Base-by-base conservation (phyloP, 1,140 invertebrate species). In the Andrena cerasifolii region DNA sequence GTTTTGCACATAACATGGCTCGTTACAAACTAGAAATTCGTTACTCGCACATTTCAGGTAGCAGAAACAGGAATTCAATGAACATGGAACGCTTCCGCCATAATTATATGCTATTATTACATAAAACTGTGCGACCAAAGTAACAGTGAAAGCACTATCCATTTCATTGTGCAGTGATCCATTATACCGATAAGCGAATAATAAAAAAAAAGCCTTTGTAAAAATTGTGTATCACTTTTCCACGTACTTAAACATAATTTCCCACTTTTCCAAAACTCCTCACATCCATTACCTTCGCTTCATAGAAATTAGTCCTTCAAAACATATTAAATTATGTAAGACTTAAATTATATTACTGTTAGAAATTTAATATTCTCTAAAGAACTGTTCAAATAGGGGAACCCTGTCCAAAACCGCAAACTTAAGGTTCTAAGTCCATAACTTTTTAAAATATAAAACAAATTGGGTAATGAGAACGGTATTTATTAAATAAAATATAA, bases 81-180 rank as follows among this genome's bases (percentile, higher is more conserved):
- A 61, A n/a, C 21, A 24, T n/a, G 8, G 3, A 62, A 49, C 43
- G 28, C 56, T 72, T 72, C 56, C 70, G 28, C 28, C 21, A 18
- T 61, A 72, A 72, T 72, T 72, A 49, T 16, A 62, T n/a, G 45
- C 43, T 62, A 72, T 72, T 36, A 61, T 72, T 62, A 49, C 47
- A 72, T 72, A 72, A 72, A 62, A 62, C 43, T 26, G 43, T 62
- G 70, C 21, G 43, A 61, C 40, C 18, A 24, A 36, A 72, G n/a
- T 72, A 28, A 62, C 49, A 72, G 70, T 47, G 70, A 61, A 72
- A 72, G 43, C 36, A 61, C 70, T 49, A 72, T 49, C 28, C 21
- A 28, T 36, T 36, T 62, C 43, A 62, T 72, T 72, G 43, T 72
- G 61, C 43, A 5, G 16, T 49, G 18, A 56, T 68, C 12, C 33